These are phyloP conservation scores for Nymphalis io DNA, from an alignment of 1,140 invertebrate genomes.

Conservation along the genomic window DNA sequence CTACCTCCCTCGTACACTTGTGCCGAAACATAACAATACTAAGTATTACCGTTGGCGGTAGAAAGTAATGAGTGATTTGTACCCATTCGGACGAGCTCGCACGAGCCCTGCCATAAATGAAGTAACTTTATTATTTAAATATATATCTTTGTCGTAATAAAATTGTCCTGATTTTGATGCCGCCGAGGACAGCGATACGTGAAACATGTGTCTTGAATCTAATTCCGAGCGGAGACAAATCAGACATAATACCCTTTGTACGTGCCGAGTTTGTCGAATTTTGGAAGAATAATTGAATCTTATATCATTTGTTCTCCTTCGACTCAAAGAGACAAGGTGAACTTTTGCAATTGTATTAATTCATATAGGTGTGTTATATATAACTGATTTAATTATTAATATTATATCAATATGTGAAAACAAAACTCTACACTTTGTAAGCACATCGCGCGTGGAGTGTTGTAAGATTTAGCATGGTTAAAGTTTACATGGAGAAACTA, in stretches of 20 bases:
- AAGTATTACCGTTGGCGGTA: no score
- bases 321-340: not conserved
- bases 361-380: not conserved
- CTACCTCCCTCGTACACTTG: no score
- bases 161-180: not conserved
- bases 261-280: conserved; percentile 1
- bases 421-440: no score
- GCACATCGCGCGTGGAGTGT: no score
- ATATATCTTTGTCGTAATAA: not conserved
- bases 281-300: conserved; percentile 7
- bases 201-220: conserved; percentile 2
- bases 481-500: no score
- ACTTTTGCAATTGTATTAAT: not conserved
- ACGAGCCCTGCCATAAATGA: no score
- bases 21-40: no score
- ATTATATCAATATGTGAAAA: no score
- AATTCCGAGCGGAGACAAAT: conserved; percentile 5
- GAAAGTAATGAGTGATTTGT: no score
- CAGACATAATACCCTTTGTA: conserved; percentile 6
- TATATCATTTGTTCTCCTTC: not conserved
- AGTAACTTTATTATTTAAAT: not conserved
- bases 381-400: no score
- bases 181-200: not conserved
- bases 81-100: no score
- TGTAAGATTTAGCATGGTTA: no score